Base-by-base conservation (phyloP, 2,113 vertebrate genomes). In the Lethenteron reissneri region DNA sequence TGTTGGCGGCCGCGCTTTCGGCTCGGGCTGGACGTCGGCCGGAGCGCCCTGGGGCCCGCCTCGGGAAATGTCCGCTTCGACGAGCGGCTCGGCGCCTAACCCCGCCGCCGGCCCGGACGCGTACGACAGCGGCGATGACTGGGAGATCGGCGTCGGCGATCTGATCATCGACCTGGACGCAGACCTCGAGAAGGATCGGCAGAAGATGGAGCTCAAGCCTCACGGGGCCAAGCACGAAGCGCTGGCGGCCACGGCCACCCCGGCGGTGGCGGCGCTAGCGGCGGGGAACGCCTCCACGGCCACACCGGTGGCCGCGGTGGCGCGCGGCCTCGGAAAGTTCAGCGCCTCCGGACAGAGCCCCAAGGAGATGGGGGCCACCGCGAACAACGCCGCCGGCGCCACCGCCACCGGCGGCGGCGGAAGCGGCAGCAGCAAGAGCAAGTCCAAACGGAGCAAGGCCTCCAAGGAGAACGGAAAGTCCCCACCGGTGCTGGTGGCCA, bases 371-470 rank as follows among this genome's bases (percentile, higher is more conserved):
- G 88, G 88, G 77, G 84, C 84, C 71, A 87, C 94, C 56, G 87
- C 90, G 64, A 88, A 92, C 71, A 94, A 89, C 12, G 89, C 94
- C 72, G 92, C 41, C 41, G 41, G 41, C 41, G 41, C 41, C 41
- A 41, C 25, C 90, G 0, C 80, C 97, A 74, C 92, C 94, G 3
- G 88, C 90, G 14, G 88, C 89, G 80, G 85, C 89, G 14, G 91
- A 99, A 81, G 86, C 9, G 10, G 64, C 25, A 25, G 85, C 81
- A 99, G 97, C 79, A 92, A 99, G 81, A 89, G 89, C 82, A 99
- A 99, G 84, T 95, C 94, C 70, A 99, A 99, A 83, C 95, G 94
- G 82, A 97, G 78, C 80, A 97, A 99, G 83, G 94, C 87, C 83
- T 85, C 88, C 80, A 97, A 97, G 83, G 94, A 97, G 86, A 87